phyloP scores from a whole-genome alignment of 2,797 vertebrate species.

The Salarias fasciatus region DNA sequence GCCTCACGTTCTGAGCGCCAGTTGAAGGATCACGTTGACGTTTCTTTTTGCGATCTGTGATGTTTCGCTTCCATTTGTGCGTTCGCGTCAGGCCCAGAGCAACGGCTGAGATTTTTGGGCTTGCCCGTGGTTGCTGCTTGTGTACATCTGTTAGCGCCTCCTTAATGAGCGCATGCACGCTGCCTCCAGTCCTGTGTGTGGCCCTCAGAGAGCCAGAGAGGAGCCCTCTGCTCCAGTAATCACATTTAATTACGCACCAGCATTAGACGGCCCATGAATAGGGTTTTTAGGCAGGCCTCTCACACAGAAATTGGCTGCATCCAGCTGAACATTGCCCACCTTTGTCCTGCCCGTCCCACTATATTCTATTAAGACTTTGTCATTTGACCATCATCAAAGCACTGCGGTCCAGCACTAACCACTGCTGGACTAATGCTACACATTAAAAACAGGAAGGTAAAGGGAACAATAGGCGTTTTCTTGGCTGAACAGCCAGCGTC shows the following conservation, averaged over 20 bases:
- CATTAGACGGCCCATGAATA: constrained; percentile 84
- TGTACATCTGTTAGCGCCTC: constrained; percentile 80
- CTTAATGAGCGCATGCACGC: constrained; percentile 75
- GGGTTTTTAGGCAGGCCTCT: constrained; percentile 84
- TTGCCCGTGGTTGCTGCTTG: constrained; percentile 70
- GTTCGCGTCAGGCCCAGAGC: constrained; percentile 50
- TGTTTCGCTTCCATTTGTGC: constrained; percentile 34
- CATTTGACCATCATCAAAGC: constrained; percentile 83
- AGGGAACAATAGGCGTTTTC: constrained; percentile 76
- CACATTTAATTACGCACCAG: constrained; percentile 87
- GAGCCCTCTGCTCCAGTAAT: constrained; percentile 85
- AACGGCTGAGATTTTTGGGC: constrained; percentile 52
- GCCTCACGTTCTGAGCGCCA: constrained; percentile 35
- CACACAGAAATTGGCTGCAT: constrained; percentile 81
- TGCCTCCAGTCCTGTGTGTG: constrained; percentile 79
- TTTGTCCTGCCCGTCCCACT: constrained; percentile 81
- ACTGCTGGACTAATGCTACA: constrained; percentile 81
- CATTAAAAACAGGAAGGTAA: constrained; percentile 74
- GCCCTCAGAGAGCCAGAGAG: constrained; percentile 78
- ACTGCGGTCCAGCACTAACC: constrained; percentile 76
- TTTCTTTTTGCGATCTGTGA: constrained; percentile 25
- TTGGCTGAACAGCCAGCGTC: constrained; percentile 70
- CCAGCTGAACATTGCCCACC: constrained; percentile 86
- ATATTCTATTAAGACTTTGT: constrained; percentile 85
- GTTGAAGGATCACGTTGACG: constrained; percentile 18